These are phyloP conservation scores for Paramisgurnus dabryanus DNA, from an alignment of 2,113 vertebrate species.

Conservation along the genomic window DNA sequence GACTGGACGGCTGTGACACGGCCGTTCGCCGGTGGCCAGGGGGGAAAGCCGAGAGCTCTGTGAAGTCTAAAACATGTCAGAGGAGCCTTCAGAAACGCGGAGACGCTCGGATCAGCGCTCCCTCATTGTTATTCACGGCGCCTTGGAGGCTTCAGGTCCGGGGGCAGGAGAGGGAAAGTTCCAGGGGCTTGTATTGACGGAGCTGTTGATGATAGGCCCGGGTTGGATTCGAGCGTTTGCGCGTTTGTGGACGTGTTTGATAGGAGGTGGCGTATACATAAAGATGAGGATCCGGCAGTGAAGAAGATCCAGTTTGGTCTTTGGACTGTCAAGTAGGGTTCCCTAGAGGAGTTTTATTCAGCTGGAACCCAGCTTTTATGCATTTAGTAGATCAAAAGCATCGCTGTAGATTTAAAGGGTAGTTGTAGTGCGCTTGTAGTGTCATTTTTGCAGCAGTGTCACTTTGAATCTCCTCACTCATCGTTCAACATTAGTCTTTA, in stretches of 20 bases:
- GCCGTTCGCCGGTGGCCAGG: neutral
- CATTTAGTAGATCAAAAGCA: constrained; percentile 14
- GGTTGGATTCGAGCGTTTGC: constrained; percentile 29
- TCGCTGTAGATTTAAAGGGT: constrained; percentile 1
- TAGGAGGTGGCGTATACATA: constrained; percentile 12
- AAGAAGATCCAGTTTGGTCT: constrained; percentile 7
- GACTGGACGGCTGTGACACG: constrained; percentile 56
- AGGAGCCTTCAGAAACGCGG: constrained; percentile 32
- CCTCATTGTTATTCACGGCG: constrained; percentile 52
- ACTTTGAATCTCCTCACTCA: constrained; percentile 14
- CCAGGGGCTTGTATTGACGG: constrained; percentile 44
- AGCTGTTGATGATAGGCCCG: constrained; percentile 45
- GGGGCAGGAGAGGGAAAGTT: constrained; percentile 33
- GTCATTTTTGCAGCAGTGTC: constrained; percentile 14
- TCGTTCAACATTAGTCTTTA: constrained; percentile 20
- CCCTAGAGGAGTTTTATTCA: constrained; percentile 15
- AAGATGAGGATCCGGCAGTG: constrained; percentile 28
- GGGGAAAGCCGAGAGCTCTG: constrained; percentile 7
- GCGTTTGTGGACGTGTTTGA: constrained; percentile 23
- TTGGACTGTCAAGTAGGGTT: constrained; percentile 31
- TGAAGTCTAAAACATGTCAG: constrained; percentile 58
- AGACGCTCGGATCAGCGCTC: constrained; percentile 34
- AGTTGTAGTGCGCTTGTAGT: neutral
- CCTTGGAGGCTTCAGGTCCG: constrained; percentile 33
- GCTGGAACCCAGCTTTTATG: constrained; percentile 16